Conservation (phyloP, 2,113 vertebrate species). For the Microcebus lehilahytsara region DNA sequence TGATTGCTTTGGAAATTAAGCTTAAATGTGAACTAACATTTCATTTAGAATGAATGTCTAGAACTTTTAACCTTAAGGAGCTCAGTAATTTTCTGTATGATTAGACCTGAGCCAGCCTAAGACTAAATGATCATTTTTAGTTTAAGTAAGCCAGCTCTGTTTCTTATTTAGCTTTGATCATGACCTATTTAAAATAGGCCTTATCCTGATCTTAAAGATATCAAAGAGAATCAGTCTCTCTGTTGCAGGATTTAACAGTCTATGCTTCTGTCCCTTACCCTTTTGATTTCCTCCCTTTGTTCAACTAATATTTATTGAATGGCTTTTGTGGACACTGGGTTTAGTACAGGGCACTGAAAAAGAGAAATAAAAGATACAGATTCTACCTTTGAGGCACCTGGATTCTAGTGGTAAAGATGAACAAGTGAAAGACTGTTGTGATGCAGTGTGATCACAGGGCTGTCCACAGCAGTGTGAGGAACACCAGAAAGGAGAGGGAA, state of each 20-base stretch:
- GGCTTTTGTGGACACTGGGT: not conserved
- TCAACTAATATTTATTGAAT: not conserved
- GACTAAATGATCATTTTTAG: not conserved
- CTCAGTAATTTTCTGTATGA: conserved; percentile 19
- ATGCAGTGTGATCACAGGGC: not conserved
- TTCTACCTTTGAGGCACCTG: not conserved
- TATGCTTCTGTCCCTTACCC: not conserved
- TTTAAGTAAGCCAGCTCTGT: conserved; percentile 4
- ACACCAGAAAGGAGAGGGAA: not conserved
- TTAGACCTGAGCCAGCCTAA: not conserved
- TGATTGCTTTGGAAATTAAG: conserved; percentile 40
- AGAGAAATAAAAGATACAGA: not conserved
- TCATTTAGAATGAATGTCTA: conserved; percentile 27
- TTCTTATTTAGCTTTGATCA: conserved; percentile 27
- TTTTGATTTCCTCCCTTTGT: conserved; percentile 3
- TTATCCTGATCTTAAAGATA: not conserved
- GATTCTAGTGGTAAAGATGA: not conserved
- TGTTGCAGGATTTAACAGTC: not conserved
- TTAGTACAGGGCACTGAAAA: not conserved
- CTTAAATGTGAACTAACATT: conserved; percentile 52
- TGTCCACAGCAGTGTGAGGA: not conserved
- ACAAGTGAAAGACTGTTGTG: not conserved
- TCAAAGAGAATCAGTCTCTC: conserved; percentile 14
- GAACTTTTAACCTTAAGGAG: conserved; percentile 13
- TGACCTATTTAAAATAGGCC: not conserved